Percentiles rank a stretch among this genome's conserved stretches.
Evolutionary conservation across 2,888 invertebrate genomes (phyloP).

Genomic region (Anoncus sp.): DNA sequence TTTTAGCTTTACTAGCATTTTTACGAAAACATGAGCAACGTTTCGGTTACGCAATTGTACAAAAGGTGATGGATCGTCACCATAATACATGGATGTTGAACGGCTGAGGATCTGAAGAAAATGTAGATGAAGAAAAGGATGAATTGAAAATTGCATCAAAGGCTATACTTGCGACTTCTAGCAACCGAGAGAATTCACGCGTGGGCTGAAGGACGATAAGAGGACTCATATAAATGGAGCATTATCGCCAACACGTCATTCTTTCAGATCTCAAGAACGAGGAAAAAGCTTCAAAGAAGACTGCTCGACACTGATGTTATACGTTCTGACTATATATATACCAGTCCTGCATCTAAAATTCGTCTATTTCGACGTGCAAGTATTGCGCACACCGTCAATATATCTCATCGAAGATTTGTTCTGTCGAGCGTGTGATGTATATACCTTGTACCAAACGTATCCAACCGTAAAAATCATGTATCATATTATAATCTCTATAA

Average conservation of each 20-base stretch:
- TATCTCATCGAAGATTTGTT: conserved; percentile 55
- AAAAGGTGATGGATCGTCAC: conserved; percentile 22
- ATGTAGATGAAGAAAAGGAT: conserved; percentile 2
- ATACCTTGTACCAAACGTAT: conserved; percentile 39
- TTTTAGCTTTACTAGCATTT: conserved; percentile 41
- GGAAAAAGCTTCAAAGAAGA: conserved; percentile 60
- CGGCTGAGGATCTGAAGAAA: conserved; percentile 10
- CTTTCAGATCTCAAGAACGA: conserved; percentile 33
- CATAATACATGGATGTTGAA: conserved; percentile 13
- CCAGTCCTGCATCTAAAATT: conserved; percentile 19
- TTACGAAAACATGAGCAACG: conserved; percentile 37
- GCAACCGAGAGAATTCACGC: background rate
- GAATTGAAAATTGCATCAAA: conserved; percentile 38
- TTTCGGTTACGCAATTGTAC: conserved; percentile 26
- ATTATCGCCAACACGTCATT: conserved; percentile 60
- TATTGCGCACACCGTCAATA: background rate
- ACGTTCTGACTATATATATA: conserved; percentile 17
- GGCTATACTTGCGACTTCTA: background rate
- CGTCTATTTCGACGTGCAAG: conserved; percentile 37
- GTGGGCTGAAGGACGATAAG: conserved; percentile 32
- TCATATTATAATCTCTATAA: conserved; percentile 30
- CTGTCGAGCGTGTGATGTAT: conserved; percentile 61
- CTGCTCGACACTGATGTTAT: conserved; percentile 41
- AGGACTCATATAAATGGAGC: conserved; percentile 68
- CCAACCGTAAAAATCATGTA: conserved; percentile 54